phyloP scores from a whole-genome alignment of 2,888 invertebrate genomes.

The Agrochola macilenta region DNA sequence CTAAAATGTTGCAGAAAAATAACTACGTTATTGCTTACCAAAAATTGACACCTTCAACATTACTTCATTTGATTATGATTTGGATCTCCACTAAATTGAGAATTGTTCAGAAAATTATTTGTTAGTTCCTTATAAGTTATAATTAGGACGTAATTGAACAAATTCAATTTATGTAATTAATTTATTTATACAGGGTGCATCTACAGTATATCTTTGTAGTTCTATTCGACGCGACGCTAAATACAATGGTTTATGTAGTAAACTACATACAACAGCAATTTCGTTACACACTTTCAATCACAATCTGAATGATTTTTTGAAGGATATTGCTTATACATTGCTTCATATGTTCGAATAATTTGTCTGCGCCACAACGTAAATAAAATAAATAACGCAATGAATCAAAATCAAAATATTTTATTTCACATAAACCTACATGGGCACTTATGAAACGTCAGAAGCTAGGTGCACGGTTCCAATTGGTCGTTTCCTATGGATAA shows the following conservation, averaged over 20 bases:
- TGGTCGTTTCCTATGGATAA: too few relatives aligned
- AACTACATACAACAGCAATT: not conserved
- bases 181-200: not conserved
- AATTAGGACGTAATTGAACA: not conserved
- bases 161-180: slow-evolving; percentile 2
- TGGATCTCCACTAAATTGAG: slow-evolving; percentile 5
- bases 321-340: too few relatives aligned
- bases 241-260: not conserved
- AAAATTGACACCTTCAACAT: not conserved
- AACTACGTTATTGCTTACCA: not conserved
- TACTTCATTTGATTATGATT: not conserved
- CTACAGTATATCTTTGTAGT: not conserved
- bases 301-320: too few relatives aligned
- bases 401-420: too few relatives aligned
- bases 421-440: too few relatives aligned
- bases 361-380: too few relatives aligned
- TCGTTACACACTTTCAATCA: too few relatives aligned
- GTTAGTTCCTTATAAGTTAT: not conserved
- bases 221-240: not conserved
- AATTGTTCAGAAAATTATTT: slow-evolving; percentile 5
- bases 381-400: too few relatives aligned
- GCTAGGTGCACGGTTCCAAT: too few relatives aligned
- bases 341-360: too few relatives aligned
- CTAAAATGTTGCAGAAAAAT: not conserved
- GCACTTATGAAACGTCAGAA: too few relatives aligned